A percentile compares a stretch with the other conserved stretches of the same genome.
These are phyloP conservation scores for Emydoidea blandingii DNA, from an alignment of 2,797 vertebrate species.

Conservation along the genomic window DNA sequence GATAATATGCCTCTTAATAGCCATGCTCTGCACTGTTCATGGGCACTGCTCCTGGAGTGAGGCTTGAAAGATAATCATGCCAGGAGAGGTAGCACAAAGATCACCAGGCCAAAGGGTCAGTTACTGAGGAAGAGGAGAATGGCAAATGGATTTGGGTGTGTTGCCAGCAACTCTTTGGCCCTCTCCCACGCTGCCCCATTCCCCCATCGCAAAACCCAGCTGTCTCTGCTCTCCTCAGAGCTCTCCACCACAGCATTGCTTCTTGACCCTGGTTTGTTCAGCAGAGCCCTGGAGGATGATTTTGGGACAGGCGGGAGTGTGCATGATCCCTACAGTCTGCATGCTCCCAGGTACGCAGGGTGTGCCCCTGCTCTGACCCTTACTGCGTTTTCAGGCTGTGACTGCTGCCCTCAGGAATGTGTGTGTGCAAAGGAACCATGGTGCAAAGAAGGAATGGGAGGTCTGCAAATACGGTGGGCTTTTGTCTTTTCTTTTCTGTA, in stretches of 20 bases:
- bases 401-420: constrained; percentile 24
- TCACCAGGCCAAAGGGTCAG: background rate
- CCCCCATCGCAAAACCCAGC: background rate
- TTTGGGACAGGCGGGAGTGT: background rate
- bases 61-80: background rate
- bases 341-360: background rate
- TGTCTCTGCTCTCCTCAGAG: background rate
- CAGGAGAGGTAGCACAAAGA: background rate
- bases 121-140: background rate
- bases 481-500: background rate
- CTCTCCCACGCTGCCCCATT: background rate
- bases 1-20: background rate
- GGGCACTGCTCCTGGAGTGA: background rate
- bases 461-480: background rate
- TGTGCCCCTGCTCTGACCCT: background rate
- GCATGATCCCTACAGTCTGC: background rate
- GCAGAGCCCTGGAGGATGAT: background rate
- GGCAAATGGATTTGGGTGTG: background rate
- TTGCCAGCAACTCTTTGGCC: background rate
- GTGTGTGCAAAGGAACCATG: background rate
- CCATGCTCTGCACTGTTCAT: background rate
- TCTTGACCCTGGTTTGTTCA: constrained; percentile 32
- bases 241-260: background rate
- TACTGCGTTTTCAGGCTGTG: background rate
- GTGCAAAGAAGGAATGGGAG: background rate